These are phyloP conservation scores for Miniopterus natalensis DNA, from an alignment of 2,113 vertebrate species.

Conservation along the genomic window DNA sequence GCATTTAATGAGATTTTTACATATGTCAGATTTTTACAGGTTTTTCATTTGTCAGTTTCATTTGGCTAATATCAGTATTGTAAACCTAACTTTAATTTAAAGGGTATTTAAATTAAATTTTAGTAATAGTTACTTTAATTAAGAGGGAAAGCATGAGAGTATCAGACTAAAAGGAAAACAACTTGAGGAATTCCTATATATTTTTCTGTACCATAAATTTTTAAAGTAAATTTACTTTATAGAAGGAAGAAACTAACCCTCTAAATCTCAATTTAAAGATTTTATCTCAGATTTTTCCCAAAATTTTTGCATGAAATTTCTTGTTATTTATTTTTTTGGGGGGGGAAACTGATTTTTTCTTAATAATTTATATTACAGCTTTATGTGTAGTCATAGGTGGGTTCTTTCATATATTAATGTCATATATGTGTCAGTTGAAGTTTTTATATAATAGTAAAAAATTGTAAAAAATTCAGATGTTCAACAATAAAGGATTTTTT, in stretches of 20 bases:
- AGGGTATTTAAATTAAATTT: not conserved
- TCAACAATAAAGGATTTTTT: not conserved
- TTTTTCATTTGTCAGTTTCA: not conserved
- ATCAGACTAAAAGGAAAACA: not conserved
- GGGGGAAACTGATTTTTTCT: not conserved
- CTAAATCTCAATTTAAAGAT: not conserved
- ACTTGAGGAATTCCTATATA: not conserved
- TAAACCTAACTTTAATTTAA: not conserved
- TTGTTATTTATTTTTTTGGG: not conserved
- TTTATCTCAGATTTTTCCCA: not conserved
- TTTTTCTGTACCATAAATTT: not conserved
- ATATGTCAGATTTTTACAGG: no score
- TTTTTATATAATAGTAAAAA: not conserved
- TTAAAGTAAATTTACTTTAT: conserved; percentile 16
- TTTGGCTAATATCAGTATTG: not conserved
- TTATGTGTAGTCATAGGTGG: not conserved
- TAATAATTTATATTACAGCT: not conserved
- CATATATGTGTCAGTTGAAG: not conserved
- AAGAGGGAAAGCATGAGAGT: not conserved
- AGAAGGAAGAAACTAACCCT: not conserved
- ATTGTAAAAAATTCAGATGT: not conserved
- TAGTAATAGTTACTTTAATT: not conserved
- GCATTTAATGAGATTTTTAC: not conserved
- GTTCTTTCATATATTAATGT: not conserved
- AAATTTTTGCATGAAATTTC: not conserved